Evolutionary conservation across 2,113 vertebrate genomes (phyloP).

Genomic region (Orientallactaga bullata): DNA sequence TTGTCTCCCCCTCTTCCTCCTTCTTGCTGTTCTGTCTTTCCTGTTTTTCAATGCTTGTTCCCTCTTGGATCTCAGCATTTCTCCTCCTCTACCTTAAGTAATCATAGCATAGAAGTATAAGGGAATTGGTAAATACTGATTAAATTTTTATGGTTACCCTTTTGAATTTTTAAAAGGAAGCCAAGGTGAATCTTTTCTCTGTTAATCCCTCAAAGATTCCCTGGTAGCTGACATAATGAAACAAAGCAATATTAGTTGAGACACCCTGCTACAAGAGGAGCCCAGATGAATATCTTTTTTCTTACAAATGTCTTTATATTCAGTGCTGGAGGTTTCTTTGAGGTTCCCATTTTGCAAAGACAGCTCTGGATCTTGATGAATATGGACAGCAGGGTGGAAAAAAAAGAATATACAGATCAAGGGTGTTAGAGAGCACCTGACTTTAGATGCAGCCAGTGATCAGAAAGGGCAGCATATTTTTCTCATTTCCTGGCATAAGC

Average conservation of each 20-base stretch:
- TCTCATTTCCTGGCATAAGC: not conserved
- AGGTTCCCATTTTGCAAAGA: not conserved
- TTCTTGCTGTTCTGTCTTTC: not conserved
- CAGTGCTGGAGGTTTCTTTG: not conserved
- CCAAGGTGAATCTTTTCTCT: slow-evolving; percentile 65
- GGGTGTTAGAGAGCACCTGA: accelerated
- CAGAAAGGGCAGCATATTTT: not conserved
- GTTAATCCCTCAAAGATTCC: slow-evolving; percentile 57
- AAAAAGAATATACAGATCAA: not conserved
- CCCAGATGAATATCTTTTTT: slow-evolving; percentile 4
- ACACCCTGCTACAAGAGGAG: slow-evolving; percentile 46
- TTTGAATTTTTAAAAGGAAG: slow-evolving; percentile 69
- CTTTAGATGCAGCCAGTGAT: not conserved
- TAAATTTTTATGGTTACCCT: slow-evolving; percentile 74
- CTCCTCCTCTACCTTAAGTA: not conserved
- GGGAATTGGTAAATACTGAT: slow-evolving; percentile 54
- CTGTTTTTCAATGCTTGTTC: not conserved
- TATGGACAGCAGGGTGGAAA: slow-evolving; percentile 15
- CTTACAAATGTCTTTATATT: slow-evolving; percentile 57
- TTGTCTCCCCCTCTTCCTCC: no score
- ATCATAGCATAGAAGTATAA: not conserved
- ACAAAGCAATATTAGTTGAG: slow-evolving; percentile 52
- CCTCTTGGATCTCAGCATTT: not conserved
- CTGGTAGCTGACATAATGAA: slow-evolving; percentile 25
- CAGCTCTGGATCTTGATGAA: not conserved